Conservation (phyloP, 2,888 invertebrate species). For the Mylabris sibirica region DNA sequence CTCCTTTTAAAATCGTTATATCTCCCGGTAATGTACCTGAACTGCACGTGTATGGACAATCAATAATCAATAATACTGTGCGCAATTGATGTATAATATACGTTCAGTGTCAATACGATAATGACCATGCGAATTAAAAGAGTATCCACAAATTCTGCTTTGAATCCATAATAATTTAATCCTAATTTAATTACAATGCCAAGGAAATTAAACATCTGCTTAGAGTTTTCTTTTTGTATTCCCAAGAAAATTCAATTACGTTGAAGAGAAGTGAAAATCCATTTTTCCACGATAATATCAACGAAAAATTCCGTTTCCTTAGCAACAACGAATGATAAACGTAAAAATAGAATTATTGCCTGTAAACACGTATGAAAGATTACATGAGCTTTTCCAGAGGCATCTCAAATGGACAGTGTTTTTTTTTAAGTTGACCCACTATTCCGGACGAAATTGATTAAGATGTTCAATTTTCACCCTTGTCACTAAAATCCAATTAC, state of each 20-base stretch:
- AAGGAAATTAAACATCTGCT: slow-evolving; percentile 1
- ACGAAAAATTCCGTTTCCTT: neutral
- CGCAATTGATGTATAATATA: no score
- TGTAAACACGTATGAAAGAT: neutral
- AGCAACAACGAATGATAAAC: no score
- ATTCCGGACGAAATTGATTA: neutral
- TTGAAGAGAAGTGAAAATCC: neutral
- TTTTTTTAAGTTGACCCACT: no score
- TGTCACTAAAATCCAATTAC: neutral
- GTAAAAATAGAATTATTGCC: neutral
- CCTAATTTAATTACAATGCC: neutral
- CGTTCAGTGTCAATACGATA: no score
- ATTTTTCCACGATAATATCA: neutral
- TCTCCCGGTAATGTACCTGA: neutral
- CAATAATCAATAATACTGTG: neutral
- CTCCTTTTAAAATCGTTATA: neutral
- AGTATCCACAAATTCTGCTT: neutral
- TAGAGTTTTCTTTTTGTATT: neutral
- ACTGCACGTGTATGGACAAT: neutral
- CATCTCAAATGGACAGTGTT: neutral
- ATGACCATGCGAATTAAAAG: neutral
- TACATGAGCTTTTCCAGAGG: neutral
- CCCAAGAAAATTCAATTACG: neutral
- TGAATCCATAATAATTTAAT: slow-evolving; percentile 2
- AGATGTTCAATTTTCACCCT: neutral